Conservation (phyloP, 2,888 invertebrate genomes). For the Sphaeridia pumilis region DNA sequence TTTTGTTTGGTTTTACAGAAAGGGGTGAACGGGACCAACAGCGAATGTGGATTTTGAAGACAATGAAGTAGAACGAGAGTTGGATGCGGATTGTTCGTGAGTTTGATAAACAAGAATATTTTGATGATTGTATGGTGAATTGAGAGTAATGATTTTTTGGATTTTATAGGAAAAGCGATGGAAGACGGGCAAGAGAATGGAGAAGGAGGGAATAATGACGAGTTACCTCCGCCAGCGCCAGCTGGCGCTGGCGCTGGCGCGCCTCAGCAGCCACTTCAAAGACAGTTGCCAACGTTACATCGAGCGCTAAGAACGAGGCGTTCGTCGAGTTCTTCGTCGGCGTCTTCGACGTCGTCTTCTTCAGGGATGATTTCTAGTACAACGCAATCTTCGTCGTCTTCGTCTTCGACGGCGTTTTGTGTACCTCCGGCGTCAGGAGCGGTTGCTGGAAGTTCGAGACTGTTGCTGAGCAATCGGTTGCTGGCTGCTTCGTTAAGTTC, state of each 20-base stretch:
- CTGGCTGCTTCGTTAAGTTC: constrained; percentile 2
- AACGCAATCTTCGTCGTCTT: too few species aligned
- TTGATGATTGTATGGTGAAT: too few species aligned
- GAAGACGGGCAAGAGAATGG: neutral
- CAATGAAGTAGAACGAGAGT: too few species aligned
- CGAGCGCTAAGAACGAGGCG: constrained; percentile 22
- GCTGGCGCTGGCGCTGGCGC: too few species aligned
- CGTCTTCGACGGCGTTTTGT: constrained; percentile 24
- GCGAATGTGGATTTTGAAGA: too few species aligned
- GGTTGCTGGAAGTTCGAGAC: constrained; percentile 9
- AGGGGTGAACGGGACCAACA: too few species aligned
- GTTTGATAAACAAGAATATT: too few species aligned
- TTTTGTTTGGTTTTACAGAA: too few species aligned
- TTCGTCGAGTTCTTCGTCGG: constrained; percentile 23
- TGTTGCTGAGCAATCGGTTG: constrained; percentile 24
- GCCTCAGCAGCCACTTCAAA: neutral
- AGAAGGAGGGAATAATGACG: neutral
- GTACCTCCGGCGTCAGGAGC: constrained; percentile 9
- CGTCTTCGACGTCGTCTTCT: neutral
- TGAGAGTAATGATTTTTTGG: neutral
- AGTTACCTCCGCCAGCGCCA: neutral
- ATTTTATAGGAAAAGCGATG: neutral
- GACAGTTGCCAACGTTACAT: neutral
- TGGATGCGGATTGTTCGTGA: too few species aligned
- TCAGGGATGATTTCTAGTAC: constrained; percentile 32